Evolutionary conservation across 2,113 vertebrate genomes (phyloP), one percentile per base, ranked within the genome.

Genomic region (Podarcis cretensis): DNA sequence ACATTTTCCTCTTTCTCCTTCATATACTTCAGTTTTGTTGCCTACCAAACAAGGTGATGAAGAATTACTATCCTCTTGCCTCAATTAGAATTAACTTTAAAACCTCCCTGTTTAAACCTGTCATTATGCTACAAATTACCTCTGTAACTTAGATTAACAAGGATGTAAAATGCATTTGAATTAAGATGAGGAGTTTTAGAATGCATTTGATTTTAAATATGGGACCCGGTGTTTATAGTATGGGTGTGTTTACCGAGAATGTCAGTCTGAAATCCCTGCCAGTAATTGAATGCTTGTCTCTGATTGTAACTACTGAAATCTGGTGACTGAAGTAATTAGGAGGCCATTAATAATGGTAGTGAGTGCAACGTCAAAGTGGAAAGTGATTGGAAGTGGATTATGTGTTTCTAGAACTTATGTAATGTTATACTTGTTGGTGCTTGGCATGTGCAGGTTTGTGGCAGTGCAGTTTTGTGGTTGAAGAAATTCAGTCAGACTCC

Each of bases 181-280:
- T 0, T 91, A 65, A 95, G 89, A 95, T 82, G 74, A 92, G 14
- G 9, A 87, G 30, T 89, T 85, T 89, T 80, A 86, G 43, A 54
- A 83, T 89, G 23, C 37, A 91, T n/a, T 93, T 94, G 30, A 89
- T 92, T 92, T 93, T 92, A 94, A 94, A 92, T 90, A 84, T n/a
- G 91, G 74, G 6, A 32, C 3, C 90, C 74, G 32, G 6, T 83
- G 83, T 86, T 48, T 86, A 10, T 93, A 80, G 80, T 78, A 30
- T 32, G 14, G 63, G 1, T 48, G 81, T 23, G 0, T 0, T 81
- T 81, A 40, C 81, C n/a, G 91, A 92, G 84, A 81, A 92, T 89
- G 65, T 66, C 74, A 73, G 3, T n/a, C n/a, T n/a, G 1, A 54
- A 77, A 91, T 27, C 75, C 65, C 68, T 68, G 3, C 14, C 20